A percentile compares a stretch with the other conserved stretches of the same genome.
Conservation (phyloP, 1,140 invertebrate genomes). For the Gryllus bimaculatus region DNA sequence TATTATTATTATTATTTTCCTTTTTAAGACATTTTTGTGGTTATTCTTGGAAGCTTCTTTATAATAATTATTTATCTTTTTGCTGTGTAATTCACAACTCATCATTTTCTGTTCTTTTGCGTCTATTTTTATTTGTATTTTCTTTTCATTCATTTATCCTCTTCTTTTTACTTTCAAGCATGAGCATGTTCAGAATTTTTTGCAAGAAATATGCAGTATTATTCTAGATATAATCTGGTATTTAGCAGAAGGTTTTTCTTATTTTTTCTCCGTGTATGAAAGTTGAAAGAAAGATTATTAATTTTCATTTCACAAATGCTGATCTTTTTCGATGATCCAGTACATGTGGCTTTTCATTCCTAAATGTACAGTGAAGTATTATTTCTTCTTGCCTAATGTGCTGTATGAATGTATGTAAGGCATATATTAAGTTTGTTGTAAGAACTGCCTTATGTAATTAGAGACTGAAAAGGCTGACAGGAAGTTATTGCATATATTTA, state of each 20-base stretch:
- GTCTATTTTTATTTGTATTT: too few species aligned
- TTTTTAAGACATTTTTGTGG: neutral
- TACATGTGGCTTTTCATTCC: neutral
- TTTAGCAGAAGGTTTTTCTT: neutral
- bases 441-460: neutral
- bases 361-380: neutral
- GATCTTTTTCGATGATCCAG: neutral
- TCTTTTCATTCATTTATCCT: neutral
- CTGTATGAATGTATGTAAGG: neutral
- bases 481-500: neutral
- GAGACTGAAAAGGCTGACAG: neutral
- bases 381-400: neutral
- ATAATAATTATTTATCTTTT: too few species aligned
- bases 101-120: too few species aligned
- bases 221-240: neutral
- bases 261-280: neutral
- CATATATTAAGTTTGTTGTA: neutral
- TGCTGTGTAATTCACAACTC: too few species aligned
- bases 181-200: neutral
- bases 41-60: too few species aligned
- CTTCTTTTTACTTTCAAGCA: neutral
- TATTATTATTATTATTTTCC: neutral
- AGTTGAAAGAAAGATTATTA: neutral
- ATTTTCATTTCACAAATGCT: neutral
- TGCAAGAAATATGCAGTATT: neutral